A percentile compares a stretch with the other conserved stretches of the same genome.
phyloP scores from a whole-genome alignment of 2,113 vertebrate genomes.

The Trogon melanurus region DNA sequence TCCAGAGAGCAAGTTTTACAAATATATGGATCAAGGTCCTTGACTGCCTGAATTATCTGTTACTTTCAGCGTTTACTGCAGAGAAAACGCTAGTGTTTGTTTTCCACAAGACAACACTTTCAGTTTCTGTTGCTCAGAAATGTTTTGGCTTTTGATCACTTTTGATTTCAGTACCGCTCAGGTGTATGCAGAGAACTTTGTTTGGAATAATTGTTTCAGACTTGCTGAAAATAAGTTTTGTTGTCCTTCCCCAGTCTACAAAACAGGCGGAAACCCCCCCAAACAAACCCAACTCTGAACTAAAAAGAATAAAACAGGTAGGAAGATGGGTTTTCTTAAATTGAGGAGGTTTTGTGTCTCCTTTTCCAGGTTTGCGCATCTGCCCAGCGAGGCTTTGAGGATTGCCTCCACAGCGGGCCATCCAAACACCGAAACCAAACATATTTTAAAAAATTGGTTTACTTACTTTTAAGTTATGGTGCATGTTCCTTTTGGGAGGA shows the following conservation, averaged over 20 bases:
- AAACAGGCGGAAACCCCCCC: background rate
- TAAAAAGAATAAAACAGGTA: background rate
- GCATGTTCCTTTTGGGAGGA: background rate
- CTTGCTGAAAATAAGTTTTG: background rate
- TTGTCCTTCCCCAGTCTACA: background rate
- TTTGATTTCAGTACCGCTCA: background rate
- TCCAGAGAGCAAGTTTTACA: background rate
- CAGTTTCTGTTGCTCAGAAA: conserved; percentile 30
- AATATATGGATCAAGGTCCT: background rate
- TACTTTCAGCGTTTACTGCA: background rate
- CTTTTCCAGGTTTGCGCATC: background rate
- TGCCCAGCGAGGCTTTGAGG: background rate
- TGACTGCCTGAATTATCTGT: background rate
- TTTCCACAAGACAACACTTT: conserved; percentile 30
- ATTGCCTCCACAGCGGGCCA: background rate
- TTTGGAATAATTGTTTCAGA: background rate
- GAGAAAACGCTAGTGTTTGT: background rate
- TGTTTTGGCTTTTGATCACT: conserved; percentile 28
- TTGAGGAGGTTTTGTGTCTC: background rate
- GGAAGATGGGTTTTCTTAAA: background rate
- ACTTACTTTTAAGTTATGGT: background rate
- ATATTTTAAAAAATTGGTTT: fast-evolving
- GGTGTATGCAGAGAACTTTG: background rate
- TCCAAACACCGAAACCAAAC: background rate
- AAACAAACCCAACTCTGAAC: fast-evolving